Base-by-base conservation (phyloP, 2,797 vertebrate genomes). In the Gymnodraco acuticeps region DNA sequence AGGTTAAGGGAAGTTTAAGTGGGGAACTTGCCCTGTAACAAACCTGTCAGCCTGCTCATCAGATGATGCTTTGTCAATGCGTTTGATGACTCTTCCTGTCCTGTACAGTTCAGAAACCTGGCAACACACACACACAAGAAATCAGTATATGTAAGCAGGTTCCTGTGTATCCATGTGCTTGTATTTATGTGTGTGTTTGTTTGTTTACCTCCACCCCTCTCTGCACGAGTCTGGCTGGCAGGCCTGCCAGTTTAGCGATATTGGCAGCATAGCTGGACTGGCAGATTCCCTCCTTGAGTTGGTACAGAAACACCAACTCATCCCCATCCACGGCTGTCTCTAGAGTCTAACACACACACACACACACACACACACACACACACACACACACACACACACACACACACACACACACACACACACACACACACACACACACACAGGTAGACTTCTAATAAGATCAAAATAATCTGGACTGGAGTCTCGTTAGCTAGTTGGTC, bases 301-400 rank as follows among this genome's bases (percentile, higher is more conserved):
- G 96, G 83, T 98, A 98, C 82, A 99, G 96, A 91, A 99, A 99
- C 82, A 99, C 94, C 87, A 99, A 84, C 74, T 99, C 97, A 5
- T 96, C 94, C 31, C 96, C 96, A 50, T 99, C 97, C 83, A 97
- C 93, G 56, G 96, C 96, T n/a, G 97, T 99, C 92, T 99, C 98
- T 80, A 99, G 94, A 46, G 95, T 98, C 97, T 97, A 80, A 82
- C 51, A 82, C 59, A 86, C 41, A 73, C 69, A 81, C 17, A 77
- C 38, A 79, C 10, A 77, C 17, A 83, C 64, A 74, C 55, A 76
- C 48, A 84, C 33, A 73, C 54, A 66, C n/a, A 66, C n/a, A 59
- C 15, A 20, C 15, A 63, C 51, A 68, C 67, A 56, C 33, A 73
- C 23, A 60, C 16, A 17, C 17, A 27, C 23, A 27, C 23, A 27